Evolutionary conservation across 2,888 invertebrate species (phyloP), one percentile per base, ranked within the genome.

Genomic region (Pseudoips prasinana): DNA sequence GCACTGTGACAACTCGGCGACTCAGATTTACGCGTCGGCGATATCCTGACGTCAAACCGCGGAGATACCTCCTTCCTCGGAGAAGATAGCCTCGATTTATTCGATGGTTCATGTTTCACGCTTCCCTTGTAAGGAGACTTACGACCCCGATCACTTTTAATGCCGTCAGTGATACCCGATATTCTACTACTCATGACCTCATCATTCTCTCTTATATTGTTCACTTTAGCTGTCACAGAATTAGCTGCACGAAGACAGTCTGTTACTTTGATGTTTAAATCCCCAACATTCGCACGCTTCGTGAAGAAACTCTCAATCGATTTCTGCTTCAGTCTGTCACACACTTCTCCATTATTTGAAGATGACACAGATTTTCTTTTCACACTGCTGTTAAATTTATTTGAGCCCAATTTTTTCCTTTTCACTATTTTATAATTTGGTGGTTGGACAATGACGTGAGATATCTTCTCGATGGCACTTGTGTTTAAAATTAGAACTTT

Each of bases 401-500:
- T 67, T 34, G 54, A 65, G 51, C 66, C 54, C 38, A 55, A 54
- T 70, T 66, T 67, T 68, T 77, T 72, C 46, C 73, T 63, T 66
- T 84, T 84, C 57, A 81, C 70, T 63, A 79, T 73, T 79, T 77
- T 87, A 68, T 78, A 86, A 83, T 84, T 82, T 85, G 77, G 75
- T 76, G 85, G 84, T 58, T 86, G 84, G 52, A 85, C 73, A 68
- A 79, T 85, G 75, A 84, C 82, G 73, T 84, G 78, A 33, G 79
- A 75, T 55, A 85, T 68, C 66, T 78, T 82, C 58, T 80, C 77
- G 67, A 80, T 75, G 71, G 79, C 81, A 68, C 82, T 71, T 57
- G 82, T 80, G 38, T 87, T 88, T 66, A 86, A 86, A 87, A 83
- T 83, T 70, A 85, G 87, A 88, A 88, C 72, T 68, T 77, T 84